Percentiles rank a stretch among this genome's conserved stretches.
These are phyloP conservation scores for Griposia aprilina DNA, from an alignment of 2,888 invertebrate species.

Conservation along the genomic window DNA sequence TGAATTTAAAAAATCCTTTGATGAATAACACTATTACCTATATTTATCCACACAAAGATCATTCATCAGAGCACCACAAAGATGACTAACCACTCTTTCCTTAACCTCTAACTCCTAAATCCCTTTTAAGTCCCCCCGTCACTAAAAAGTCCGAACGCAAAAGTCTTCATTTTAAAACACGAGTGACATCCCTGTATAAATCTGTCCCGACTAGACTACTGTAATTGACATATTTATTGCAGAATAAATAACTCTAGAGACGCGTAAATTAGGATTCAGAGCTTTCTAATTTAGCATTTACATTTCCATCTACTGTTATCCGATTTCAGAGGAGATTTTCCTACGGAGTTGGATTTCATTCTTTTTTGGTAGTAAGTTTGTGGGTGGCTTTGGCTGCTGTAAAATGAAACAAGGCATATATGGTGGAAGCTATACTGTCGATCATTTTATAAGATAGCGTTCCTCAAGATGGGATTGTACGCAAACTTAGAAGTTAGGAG, in stretches of 20 bases:
- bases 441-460: neutral
- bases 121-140: conserved; percentile 32
- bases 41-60: neutral
- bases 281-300: conserved; percentile 77
- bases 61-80: conserved; percentile 7
- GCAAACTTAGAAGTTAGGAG: neutral
- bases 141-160: conserved; percentile 50
- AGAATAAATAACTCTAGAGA: conserved; percentile 79
- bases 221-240: conserved; percentile 85
- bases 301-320: conserved; percentile 70
- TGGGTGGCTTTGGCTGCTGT: conserved; percentile 38
- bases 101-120: conserved; percentile 35
- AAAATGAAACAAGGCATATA: neutral
- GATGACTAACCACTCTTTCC: conserved; percentile 30
- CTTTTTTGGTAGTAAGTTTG: conserved; percentile 34
- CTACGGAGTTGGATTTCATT: conserved; percentile 24
- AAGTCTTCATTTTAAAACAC: conserved; percentile 64
- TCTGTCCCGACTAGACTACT: conserved; percentile 76
- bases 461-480: neutral
- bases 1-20: neutral
- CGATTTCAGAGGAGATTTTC: conserved; percentile 66
- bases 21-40: neutral
- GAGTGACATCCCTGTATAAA: conserved; percentile 72
- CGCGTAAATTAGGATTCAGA: conserved; percentile 80
- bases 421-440: neutral